These are phyloP conservation scores for Regulus satrapa DNA, from an alignment of 2,113 vertebrate genomes.

Conservation along the genomic window DNA sequence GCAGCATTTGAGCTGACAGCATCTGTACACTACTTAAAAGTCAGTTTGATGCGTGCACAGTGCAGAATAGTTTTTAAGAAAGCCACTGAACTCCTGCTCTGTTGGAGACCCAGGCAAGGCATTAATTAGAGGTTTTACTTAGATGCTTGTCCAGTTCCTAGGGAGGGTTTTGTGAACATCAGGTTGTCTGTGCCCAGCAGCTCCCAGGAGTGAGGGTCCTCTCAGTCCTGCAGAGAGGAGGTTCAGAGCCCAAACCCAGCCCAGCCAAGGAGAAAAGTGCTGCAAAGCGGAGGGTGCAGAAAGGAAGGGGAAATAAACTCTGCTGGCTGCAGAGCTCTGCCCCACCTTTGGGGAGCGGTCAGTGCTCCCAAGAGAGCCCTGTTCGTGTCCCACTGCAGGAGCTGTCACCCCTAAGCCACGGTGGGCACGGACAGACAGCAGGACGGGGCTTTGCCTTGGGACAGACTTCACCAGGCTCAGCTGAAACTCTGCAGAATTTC, in stretches of 20 bases:
- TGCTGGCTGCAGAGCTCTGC: not conserved
- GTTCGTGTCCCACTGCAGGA: too few relatives aligned
- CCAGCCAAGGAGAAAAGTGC: not conserved
- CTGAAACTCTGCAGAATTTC: too few relatives aligned
- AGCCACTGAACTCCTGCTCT: not conserved
- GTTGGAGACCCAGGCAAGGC: not conserved
- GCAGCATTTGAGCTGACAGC: not conserved
- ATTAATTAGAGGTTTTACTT: not conserved
- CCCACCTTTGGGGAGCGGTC: not conserved
- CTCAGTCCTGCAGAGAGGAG: not conserved
- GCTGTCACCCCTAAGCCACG: too few relatives aligned
- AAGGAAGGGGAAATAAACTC: not conserved
- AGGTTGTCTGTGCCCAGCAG: not conserved
- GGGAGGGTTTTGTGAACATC: not conserved
- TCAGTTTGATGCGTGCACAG: not conserved
- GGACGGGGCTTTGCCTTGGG: too few relatives aligned
- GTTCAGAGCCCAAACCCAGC: too few relatives aligned
- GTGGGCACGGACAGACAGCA: too few relatives aligned
- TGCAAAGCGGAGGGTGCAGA: not conserved
- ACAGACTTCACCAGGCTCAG: not conserved
- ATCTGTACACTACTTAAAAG: not conserved
- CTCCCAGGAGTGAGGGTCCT: not conserved
- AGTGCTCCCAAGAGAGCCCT: fast-evolving
- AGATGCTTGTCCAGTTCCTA: not conserved
- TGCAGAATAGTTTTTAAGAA: not conserved